Evolutionary conservation across 2,113 vertebrate genomes (phyloP), one percentile per base, ranked within the genome.

Genomic region (Pelmatolapia mariae): DNA sequence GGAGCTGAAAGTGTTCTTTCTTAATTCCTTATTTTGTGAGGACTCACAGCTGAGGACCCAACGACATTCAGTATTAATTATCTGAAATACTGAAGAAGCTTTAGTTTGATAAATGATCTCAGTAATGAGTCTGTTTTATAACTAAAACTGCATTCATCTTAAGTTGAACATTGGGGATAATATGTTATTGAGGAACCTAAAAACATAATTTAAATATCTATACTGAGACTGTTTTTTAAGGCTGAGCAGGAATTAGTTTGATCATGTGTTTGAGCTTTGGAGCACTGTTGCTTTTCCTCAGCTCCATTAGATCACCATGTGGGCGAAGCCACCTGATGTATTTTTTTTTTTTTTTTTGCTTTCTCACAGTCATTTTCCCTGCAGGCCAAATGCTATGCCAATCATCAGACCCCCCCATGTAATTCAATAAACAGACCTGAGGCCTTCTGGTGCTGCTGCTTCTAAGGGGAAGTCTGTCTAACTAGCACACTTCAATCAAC

Each of bases 401-500:
- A 76, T 91, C 57, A 90, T 89, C 45, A 78, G 24, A 80, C 45
- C 45, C 50, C 24, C 33, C 33, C 43, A 52, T 54, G 45, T 86
- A 63, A 89, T 86, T 85, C 87, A 88, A 52, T 84, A 79, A 85
- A 43, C 82, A 82, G 52, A 84, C 57, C 76, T 78, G 61, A 78
- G 57, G 80, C 78, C 61, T 63, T 80, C 38, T 82, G 86, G 59
- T 83, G 59, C 66, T 57, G 81, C 66, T 84, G 85, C 52, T 88
- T 80, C 56, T 89, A 56, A 16, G 52, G 50, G 80, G 53, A 79
- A 45, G n/a, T 81, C 59, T 80, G 59, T 47, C 53, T 84, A 89
- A 89, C 81, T 33, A 81, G 38, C 47, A 26, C 24, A 90, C 87
- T 83, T 91, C 73, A 89, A 66, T 86, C 86, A 81, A 11, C 50